Evolutionary conservation across 2,113 vertebrate species (phyloP).

Genomic region (Eretmochelys imbricata): DNA sequence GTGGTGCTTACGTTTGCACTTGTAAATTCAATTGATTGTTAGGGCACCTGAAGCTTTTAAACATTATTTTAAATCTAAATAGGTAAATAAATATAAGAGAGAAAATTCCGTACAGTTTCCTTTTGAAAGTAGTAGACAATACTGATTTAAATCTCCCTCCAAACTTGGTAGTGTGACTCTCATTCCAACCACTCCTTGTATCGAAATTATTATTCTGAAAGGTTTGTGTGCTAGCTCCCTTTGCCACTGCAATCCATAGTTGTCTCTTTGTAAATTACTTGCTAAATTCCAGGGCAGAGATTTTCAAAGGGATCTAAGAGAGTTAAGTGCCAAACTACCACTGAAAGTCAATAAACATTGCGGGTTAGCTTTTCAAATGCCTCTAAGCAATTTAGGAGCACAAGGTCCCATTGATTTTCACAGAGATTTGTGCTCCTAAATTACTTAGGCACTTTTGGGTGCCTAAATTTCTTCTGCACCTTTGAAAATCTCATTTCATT

Average conservation of each 20-base stretch:
- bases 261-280: not conserved
- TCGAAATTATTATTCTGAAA: not conserved
- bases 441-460: not conserved
- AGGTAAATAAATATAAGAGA: not conserved
- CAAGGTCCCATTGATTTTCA: not conserved
- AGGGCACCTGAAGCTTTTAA: not conserved
- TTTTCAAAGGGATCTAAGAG: not conserved
- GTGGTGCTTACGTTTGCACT: not conserved
- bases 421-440: not conserved
- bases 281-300: not conserved
- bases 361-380: not conserved
- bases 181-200: not conserved
- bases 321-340: not conserved
- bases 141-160: not conserved
- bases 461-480: not conserved
- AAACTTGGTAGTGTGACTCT: not conserved
- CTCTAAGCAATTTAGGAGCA: not conserved
- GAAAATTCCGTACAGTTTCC: rapidly evolving
- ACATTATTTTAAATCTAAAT: not conserved
- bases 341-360: not conserved
- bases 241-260: not conserved
- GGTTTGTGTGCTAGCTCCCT: not conserved
- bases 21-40: not conserved
- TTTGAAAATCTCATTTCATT: no score
- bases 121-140: not conserved